Base-by-base conservation (phyloP, 2,113 vertebrate genomes). In the Malurus elegans region DNA sequence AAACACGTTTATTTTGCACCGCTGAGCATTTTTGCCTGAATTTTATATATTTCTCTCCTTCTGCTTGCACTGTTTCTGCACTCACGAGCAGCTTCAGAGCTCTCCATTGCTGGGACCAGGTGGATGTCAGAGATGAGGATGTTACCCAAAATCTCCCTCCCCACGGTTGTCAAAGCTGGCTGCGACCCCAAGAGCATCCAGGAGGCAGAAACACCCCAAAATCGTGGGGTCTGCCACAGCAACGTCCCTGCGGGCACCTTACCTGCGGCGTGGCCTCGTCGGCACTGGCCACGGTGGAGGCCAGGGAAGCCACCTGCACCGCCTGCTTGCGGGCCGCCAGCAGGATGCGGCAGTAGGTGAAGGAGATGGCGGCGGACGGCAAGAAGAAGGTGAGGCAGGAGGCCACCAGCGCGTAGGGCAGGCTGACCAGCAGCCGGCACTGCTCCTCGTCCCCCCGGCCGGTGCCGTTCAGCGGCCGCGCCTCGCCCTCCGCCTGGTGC, bases 271-370 rank as follows among this genome's bases (percentile, higher is more conserved):
- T 86, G 0, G 96, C 93, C 31, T 98, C 98, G 0, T 92, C 60
- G 84, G 97, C 45, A 1, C 29, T 16, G 85, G 85, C 53, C 96
- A 87, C 44, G 23, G 71, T 98, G 86, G 98, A 98, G 96, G 98
- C 92, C 48, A 99, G 96, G 2, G 98, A 99, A 2, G 99, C 99
- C 71, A 99, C 99, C 93, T 99, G 98, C 90, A 98, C 97, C 0
- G 99, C 99, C 67, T 99, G 99, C 89, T 98, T 98, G 66, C 98
- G 97, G 6, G 99, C 99, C 0, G 98, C 98, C 97, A 99, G 96
- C 44, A 99, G 98, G 93, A 99, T 99, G 92, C 98, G 98, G 95
- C 99, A 99, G 97, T 99, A 99, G 93, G 99, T 99, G 98, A 99
- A 99, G 97, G 99, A 99, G 96, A 99, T 99, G 97, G 99, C 99